These are phyloP conservation scores for Gymnosoma rotundatum DNA, from an alignment of 2,888 invertebrate genomes.

Conservation along the genomic window DNA sequence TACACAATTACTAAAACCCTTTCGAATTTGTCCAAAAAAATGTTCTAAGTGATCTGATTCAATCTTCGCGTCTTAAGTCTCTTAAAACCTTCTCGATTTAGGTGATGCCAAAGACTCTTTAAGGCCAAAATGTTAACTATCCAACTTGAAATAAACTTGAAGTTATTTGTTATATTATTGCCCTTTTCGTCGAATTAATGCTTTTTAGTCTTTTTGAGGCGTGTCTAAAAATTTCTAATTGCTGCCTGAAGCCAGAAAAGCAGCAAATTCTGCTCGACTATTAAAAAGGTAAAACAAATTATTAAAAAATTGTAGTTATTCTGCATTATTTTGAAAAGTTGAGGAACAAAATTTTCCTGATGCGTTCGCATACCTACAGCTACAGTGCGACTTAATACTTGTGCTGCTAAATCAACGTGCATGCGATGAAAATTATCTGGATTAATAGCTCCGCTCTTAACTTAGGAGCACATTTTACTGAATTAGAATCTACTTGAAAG, in stretches of 20 bases:
- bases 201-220: not conserved
- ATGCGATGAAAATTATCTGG: constrained; percentile 8
- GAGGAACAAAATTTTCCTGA: not conserved
- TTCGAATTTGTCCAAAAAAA: constrained; percentile 34
- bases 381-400: constrained; percentile 2
- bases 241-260: not conserved
- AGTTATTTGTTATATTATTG: not conserved
- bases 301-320: constrained; percentile 22
- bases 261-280: not conserved
- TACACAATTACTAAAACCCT: not conserved
- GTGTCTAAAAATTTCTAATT: not conserved
- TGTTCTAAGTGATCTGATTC: constrained; percentile 27
- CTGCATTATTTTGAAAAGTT: constrained; percentile 2
- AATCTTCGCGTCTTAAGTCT: not conserved
- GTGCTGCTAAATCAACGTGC: not conserved
- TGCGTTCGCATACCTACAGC: constrained; percentile 3
- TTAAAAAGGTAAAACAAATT: no score
- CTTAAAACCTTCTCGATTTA: not conserved
- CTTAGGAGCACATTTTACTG: not conserved
- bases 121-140: constrained; percentile 5
- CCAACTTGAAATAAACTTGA: constrained; percentile 12
- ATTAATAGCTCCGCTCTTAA: not conserved
- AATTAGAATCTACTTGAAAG: no score
- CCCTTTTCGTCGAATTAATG: constrained; percentile 2
- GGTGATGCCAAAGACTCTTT: not conserved